These are phyloP conservation scores for Drosophila pectinifera DNA, from an alignment of 1,140 invertebrate species.

Conservation along the genomic window DNA sequence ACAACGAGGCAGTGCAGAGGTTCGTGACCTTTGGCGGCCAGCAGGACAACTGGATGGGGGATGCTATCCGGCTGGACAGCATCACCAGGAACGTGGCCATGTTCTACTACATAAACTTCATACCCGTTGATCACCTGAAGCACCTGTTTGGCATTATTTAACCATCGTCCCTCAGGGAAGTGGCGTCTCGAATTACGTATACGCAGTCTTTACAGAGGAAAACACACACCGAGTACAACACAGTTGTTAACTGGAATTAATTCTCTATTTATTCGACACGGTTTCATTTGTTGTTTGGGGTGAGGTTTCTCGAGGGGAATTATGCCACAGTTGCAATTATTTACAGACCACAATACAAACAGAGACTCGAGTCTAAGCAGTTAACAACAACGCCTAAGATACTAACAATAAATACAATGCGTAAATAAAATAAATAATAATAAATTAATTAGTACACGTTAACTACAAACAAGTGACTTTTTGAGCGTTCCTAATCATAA, in stretches of 20 bases:
- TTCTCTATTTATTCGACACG: slow-evolving; percentile 39
- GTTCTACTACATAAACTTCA: slow-evolving; percentile 51
- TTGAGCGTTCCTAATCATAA: slow-evolving; percentile 59
- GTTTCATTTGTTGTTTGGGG: slow-evolving; percentile 6
- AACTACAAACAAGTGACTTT: slow-evolving; percentile 81
- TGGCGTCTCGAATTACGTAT: slow-evolving; percentile 31
- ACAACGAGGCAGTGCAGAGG: slow-evolving; percentile 53
- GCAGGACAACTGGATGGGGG: slow-evolving; percentile 43
- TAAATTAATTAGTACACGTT: slow-evolving; percentile 70
- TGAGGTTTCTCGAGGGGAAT: slow-evolving; percentile 1
- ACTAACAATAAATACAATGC: slow-evolving; percentile 69
- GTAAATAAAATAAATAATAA: slow-evolving; percentile 57
- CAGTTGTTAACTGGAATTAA: slow-evolving; percentile 48
- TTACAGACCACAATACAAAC: slow-evolving; percentile 66
- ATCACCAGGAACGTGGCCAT: slow-evolving; percentile 51
- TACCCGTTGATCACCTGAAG: slow-evolving; percentile 54
- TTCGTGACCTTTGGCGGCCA: slow-evolving; percentile 39
- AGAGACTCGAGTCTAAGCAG: slow-evolving; percentile 40
- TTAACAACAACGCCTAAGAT: slow-evolving; percentile 71
- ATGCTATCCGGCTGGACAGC: slow-evolving; percentile 44
- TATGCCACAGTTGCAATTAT: slow-evolving; percentile 73
- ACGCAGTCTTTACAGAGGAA: slow-evolving; percentile 14
- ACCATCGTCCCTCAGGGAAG: background rate
- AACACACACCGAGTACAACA: slow-evolving; percentile 6
- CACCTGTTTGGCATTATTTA: slow-evolving; percentile 53